These are phyloP conservation scores for Motacilla tschutschensis DNA, from an alignment of 2,113 vertebrate genomes.

Conservation along the genomic window DNA sequence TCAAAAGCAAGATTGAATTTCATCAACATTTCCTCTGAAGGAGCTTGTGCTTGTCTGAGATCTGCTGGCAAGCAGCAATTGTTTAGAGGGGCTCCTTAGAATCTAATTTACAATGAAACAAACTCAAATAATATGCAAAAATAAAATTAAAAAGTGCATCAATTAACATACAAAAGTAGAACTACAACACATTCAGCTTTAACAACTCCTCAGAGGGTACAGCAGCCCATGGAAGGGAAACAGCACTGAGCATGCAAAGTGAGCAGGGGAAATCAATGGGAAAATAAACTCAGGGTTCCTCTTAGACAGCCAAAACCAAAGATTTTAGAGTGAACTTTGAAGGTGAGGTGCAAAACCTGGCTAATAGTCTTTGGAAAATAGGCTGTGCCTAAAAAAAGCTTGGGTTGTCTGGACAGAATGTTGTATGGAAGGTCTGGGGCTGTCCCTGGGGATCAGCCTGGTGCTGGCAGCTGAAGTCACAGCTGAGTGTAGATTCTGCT, in stretches of 20 bases:
- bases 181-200: slow-evolving; percentile 14
- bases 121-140: slow-evolving; percentile 68
- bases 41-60: slow-evolving; percentile 22
- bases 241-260: not conserved
- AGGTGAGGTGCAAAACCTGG: not conserved
- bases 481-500: not conserved
- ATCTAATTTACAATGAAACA: slow-evolving; percentile 61
- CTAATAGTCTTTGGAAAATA: not conserved
- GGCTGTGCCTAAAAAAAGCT: not conserved
- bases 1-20: slow-evolving; percentile 34
- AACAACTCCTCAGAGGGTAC: slow-evolving; percentile 52
- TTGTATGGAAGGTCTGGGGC: not conserved
- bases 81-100: slow-evolving; percentile 54
- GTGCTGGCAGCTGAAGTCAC: not conserved
- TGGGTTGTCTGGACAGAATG: not conserved
- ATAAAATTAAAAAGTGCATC: slow-evolving; percentile 64
- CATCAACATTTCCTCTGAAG: slow-evolving; percentile 42
- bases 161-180: slow-evolving; percentile 69
- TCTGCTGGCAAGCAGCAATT: slow-evolving; percentile 29
- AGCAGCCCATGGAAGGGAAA: slow-evolving; percentile 3
- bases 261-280: not conserved
- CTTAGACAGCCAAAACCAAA: not conserved
- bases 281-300: not conserved
- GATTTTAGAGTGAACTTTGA: not conserved
- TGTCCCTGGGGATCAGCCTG: not conserved